These are phyloP conservation scores for Rhopalosiphum nymphaeae DNA, from an alignment of 2,888 invertebrate genomes.

Conservation along the genomic window DNA sequence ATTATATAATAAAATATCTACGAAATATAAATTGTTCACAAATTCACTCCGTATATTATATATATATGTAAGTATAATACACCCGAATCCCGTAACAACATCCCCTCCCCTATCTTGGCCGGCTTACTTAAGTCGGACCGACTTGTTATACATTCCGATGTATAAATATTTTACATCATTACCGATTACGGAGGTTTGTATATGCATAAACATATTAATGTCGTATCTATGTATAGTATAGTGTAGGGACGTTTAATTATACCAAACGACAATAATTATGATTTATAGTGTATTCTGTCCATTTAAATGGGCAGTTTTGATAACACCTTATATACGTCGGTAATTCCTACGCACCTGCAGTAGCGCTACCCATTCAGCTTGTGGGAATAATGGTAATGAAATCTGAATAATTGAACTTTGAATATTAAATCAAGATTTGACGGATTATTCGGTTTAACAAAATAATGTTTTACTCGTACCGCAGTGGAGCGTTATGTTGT, in stretches of 20 bases:
- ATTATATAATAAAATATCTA: background rate
- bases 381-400: too few relatives aligned
- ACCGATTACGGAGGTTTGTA: background rate
- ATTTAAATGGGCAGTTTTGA: background rate
- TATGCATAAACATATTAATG: background rate
- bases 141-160: background rate
- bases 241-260: background rate
- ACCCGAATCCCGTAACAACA: background rate
- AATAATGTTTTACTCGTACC: background rate
- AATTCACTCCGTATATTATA: background rate
- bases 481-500: background rate
- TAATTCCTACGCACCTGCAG: background rate
- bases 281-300: background rate
- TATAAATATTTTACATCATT: background rate
- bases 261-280: conserved; percentile 4
- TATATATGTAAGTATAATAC: background rate
- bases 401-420: background rate
- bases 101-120: background rate
- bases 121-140: background rate
- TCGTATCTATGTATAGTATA: background rate
- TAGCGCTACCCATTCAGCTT: background rate
- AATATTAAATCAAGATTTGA: background rate
- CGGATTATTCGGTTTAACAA: background rate
- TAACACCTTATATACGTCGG: background rate
- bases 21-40: background rate